Percentiles rank a stretch among this genome's conserved stretches.
Evolutionary conservation across 2,113 vertebrate species (phyloP).

Genomic region (Pipra filicauda): DNA sequence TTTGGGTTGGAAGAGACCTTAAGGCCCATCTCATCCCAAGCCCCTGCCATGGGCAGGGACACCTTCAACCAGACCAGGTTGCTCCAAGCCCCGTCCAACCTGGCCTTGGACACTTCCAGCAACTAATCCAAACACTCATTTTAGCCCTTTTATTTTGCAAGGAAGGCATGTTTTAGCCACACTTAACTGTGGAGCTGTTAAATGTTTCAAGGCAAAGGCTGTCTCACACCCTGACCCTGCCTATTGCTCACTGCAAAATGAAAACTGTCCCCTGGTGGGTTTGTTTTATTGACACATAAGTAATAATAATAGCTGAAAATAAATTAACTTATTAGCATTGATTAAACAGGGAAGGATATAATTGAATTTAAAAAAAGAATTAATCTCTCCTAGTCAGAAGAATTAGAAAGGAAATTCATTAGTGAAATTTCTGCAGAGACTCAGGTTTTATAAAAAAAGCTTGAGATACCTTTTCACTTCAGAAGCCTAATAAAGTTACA

Average conservation of each 20-base stretch:
- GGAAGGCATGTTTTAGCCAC: background rate
- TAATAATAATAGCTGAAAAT: background rate
- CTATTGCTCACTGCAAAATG: background rate
- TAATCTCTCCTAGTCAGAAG: background rate
- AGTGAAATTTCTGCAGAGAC: background rate
- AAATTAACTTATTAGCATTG: background rate
- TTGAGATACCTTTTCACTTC: background rate
- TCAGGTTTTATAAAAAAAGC: background rate
- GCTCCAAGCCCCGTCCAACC: background rate
- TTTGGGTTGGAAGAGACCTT: background rate
- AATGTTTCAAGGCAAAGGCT: background rate
- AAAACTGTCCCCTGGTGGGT: background rate
- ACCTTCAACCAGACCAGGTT: background rate
- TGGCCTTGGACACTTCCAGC: background rate
- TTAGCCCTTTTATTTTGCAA: background rate
- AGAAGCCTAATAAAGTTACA: background rate
- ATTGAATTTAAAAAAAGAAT: background rate
- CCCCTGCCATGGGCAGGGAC: background rate
- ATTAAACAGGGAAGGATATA: background rate
- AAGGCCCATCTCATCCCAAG: background rate
- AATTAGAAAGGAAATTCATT: background rate
- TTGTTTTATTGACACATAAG: background rate
- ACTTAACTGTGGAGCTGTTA: background rate
- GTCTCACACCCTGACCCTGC: background rate
- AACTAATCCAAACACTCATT: background rate